Conservation (phyloP, 2,888 invertebrate genomes). For the Craniophora ligustri region DNA sequence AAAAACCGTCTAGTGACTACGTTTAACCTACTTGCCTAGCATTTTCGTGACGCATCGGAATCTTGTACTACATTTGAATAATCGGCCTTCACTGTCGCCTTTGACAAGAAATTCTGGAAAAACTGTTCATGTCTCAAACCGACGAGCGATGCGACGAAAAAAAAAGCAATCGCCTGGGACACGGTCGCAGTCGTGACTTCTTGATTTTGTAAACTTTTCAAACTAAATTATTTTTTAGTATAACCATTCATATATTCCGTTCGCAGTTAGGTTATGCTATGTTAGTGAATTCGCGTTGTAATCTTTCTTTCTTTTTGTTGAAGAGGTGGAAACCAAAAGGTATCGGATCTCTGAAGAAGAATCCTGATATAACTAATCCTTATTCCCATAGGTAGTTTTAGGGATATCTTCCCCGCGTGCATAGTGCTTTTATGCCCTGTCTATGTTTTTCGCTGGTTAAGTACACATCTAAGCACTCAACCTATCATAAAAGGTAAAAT, state of each 20-base stretch:
- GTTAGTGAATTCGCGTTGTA: not conserved
- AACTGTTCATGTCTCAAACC: constrained; percentile 57
- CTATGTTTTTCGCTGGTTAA: constrained; percentile 21
- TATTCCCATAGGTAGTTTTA: no score
- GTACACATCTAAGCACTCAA: constrained; percentile 26
- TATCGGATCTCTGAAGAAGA: no score
- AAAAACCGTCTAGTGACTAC: constrained; percentile 68
- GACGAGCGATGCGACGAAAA: constrained; percentile 36
- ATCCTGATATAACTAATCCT: no score
- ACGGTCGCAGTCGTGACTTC: constrained; percentile 52
- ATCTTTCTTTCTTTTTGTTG: no score
- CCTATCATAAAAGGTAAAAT: constrained; percentile 35
- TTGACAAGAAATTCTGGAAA: constrained; percentile 69
- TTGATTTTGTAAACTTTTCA: constrained; percentile 45
- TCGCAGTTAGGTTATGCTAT: constrained; percentile 11
- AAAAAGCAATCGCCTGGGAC: constrained; percentile 52
- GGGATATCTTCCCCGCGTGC: no score
- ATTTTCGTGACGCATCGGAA: constrained; percentile 77
- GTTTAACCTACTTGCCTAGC: constrained; percentile 75
- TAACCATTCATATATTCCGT: constrained; percentile 30
- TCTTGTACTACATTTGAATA: constrained; percentile 79
- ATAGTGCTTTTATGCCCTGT: no score
- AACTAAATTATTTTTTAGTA: constrained; percentile 42
- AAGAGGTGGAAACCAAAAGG: no score
- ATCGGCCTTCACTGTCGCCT: constrained; percentile 69